Percentiles rank a stretch among this genome's conserved stretches.
These are phyloP conservation scores for Vanacampus margaritifer DNA, from an alignment of 2,113 vertebrate species.

Conservation along the genomic window DNA sequence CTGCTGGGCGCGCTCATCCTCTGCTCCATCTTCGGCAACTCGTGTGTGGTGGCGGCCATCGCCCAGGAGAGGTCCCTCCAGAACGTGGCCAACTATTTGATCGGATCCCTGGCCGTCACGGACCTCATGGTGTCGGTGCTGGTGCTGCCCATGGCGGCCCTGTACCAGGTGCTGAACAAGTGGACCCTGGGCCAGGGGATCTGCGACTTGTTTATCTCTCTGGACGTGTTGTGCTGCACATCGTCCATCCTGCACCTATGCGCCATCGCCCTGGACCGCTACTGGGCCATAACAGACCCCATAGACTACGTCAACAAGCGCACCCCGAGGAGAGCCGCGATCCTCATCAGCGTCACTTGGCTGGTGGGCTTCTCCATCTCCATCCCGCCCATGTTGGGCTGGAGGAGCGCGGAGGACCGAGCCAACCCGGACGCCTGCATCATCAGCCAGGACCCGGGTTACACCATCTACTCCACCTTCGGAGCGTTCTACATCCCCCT, in stretches of 20 bases:
- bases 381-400: constrained; percentile 97
- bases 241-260: constrained; percentile 98
- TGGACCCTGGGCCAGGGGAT: constrained; percentile 95
- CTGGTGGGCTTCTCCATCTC: constrained; percentile 95
- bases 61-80: constrained; percentile 93
- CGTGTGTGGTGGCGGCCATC: constrained; percentile 93
- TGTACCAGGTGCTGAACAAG: constrained; percentile 96
- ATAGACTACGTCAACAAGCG: constrained; percentile 97
- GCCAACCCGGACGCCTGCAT: constrained; percentile 89
- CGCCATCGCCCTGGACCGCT: constrained; percentile 95
- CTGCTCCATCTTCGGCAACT: constrained; percentile 90
- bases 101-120: constrained; percentile 93
- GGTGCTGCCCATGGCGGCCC: constrained; percentile 95
- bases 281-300: constrained; percentile 97
- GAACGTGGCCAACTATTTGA: constrained; percentile 97
- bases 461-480: constrained; percentile 98
- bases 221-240: constrained; percentile 96
- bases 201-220: constrained; percentile 94
- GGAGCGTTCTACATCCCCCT: constrained; percentile 97
- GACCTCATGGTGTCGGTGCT: constrained; percentile 98
- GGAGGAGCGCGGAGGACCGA: constrained; percentile 92
- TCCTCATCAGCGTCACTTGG: constrained; percentile 93
- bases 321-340: constrained; percentile 87
- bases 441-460: constrained; percentile 95
- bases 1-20: constrained; percentile 87